Percentiles rank a stretch among this genome's conserved stretches.
phyloP scores from a whole-genome alignment of 2,113 vertebrate species.

The Pluvialis apricaria region DNA sequence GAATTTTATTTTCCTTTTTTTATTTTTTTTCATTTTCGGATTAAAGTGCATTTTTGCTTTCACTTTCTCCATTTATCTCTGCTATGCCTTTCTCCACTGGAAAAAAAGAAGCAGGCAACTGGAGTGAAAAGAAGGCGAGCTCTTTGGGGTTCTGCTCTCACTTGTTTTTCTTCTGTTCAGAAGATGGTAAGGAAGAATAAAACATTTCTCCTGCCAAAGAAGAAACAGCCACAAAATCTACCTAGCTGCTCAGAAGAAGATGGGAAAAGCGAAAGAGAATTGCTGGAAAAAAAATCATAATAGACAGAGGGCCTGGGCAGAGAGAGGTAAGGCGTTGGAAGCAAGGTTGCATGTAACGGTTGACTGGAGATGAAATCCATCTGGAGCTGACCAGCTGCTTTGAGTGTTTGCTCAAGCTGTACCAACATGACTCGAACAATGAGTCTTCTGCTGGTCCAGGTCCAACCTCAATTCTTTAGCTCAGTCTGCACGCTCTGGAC shows the following conservation, averaged over 20 bases:
- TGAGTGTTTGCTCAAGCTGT: conserved; percentile 44
- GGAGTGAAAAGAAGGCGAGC: not conserved
- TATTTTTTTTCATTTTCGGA: not conserved
- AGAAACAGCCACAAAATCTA: not conserved
- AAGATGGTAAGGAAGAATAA: not conserved
- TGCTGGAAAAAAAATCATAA: not conserved
- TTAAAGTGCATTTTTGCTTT: not conserved
- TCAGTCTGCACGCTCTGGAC: not conserved
- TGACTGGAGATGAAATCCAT: conserved; percentile 53
- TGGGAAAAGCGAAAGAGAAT: not conserved
- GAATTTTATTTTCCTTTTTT: not conserved
- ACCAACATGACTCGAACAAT: conserved; percentile 47
- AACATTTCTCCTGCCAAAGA: not conserved
- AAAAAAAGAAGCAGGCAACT: not conserved
- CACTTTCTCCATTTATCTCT: not conserved
- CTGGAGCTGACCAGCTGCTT: conserved; percentile 37
- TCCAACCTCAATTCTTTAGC: conserved; percentile 45
- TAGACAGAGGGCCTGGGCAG: not conserved
- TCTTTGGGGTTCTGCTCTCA: not conserved
- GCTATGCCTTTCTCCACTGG: not conserved
- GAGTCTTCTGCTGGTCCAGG: conserved; percentile 35
- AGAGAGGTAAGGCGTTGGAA: not conserved
- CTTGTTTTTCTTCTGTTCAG: not conserved
- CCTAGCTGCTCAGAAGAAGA: not conserved
- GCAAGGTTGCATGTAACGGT: not conserved